phyloP scores from a whole-genome alignment of 2,888 invertebrate species.

The Patella caerulea region DNA sequence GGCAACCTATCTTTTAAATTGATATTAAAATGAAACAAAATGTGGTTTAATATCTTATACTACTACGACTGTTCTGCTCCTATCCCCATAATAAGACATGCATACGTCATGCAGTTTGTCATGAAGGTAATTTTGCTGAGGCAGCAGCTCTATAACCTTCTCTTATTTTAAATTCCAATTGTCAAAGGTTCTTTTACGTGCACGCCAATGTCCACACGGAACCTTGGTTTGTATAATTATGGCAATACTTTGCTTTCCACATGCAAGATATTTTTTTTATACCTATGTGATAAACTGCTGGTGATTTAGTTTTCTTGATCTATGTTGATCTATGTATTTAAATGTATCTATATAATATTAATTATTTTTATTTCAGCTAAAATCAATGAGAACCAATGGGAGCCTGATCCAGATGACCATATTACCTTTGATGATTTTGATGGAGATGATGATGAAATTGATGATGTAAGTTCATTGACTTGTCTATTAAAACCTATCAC shows the following conservation, averaged over 20 bases:
- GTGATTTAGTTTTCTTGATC: neutral
- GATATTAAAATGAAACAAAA: no score
- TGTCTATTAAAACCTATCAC: no score
- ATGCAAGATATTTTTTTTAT: neutral
- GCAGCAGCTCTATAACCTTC: no score
- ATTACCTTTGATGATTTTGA: constrained; percentile 97
- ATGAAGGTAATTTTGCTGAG: no score
- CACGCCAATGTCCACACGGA: neutral
- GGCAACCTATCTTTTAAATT: no score
- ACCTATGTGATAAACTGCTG: neutral
- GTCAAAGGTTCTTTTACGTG: no score
- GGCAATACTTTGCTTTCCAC: neutral
- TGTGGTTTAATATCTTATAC: no score
- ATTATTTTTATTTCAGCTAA: constrained; percentile 73
- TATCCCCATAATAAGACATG: no score
- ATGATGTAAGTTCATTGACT: constrained; percentile 57
- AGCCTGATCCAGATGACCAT: constrained; percentile 94
- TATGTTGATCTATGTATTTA: no score
- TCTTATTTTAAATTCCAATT: neutral
- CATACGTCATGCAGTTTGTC: no score
- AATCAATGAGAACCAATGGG: constrained; percentile 96
- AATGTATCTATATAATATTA: no score
- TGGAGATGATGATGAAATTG: constrained; percentile 69
- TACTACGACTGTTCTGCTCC: no score
- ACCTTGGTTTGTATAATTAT: neutral